A percentile compares a stretch with the other conserved stretches of the same genome.
These are phyloP conservation scores for Ophiothrix spiculata DNA, from an alignment of 35 echinoderm and acorn worm genomes.

Conservation along the genomic window DNA sequence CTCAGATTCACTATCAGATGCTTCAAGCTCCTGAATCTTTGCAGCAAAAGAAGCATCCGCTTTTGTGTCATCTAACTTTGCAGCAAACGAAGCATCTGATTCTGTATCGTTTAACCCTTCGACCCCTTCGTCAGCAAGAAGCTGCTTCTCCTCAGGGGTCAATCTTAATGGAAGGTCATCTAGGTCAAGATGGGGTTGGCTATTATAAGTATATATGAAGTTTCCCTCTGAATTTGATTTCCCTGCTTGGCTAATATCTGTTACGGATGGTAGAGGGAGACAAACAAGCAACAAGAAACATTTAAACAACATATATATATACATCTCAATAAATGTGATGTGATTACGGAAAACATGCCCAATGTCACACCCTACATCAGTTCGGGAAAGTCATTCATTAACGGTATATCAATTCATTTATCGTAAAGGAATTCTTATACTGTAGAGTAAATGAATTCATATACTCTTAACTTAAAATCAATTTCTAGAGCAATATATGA, in stretches of 20 bases:
- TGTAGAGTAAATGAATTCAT: no score
- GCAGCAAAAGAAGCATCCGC: not conserved
- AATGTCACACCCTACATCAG: no score
- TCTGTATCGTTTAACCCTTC: not conserved
- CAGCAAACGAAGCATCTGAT: not conserved
- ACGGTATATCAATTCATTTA: no score
- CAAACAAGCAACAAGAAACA: no score
- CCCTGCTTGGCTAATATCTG: not conserved
- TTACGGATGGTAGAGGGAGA: not conserved
- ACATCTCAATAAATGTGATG: no score
- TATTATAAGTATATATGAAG: not conserved
- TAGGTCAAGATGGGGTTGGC: not conserved
- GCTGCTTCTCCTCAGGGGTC: not conserved
- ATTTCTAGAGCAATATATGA: no score
- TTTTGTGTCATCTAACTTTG: not conserved
- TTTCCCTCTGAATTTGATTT: not conserved
- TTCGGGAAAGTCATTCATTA: no score
- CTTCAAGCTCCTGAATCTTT: no score
- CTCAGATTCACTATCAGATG: not conserved
- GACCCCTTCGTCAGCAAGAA: not conserved
- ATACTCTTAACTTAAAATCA: no score
- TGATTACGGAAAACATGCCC: no score
- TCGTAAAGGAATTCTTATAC: no score
- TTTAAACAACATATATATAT: not conserved
- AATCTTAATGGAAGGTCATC: not conserved